Base-by-base conservation (phyloP, 2,888 invertebrate species). In the Lumbricus terrestris region DNA sequence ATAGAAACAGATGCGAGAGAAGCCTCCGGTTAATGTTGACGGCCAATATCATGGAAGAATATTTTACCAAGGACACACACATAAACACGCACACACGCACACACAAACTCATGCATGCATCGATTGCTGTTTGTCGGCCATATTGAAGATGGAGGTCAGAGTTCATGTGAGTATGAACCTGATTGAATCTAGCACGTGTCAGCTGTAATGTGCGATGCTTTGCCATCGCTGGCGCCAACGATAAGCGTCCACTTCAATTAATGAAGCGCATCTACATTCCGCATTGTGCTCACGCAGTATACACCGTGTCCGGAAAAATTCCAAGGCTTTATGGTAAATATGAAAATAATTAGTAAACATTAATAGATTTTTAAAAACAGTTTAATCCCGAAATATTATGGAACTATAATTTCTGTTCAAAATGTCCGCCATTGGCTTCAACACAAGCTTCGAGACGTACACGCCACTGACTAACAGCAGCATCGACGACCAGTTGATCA, bases 211-310 rank as follows among this genome's bases (percentile, higher is more conserved):
- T 69, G 69, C 4, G 69, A n/a, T 1, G 2, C 69, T n/a, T 69
- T 29, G 8, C n/a, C 69, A 29, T 69, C 69, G 29, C 69, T 69
- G 69, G 69, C 11, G 69, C 69, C 29, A 69, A 69, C 29, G 69
- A 69, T 69, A 69, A 69, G 69, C 69, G 69, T n/a, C 69, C n/a
- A 69, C 69, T n/a, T 69, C 69, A 69, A 69, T 69, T 69, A 69
- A n/a, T 69, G 69, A 69, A 69, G 69, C 29, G 29, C 69, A 29
- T n/a, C 69, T n/a, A 69, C 2, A 69, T 47, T 15, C 47, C 20
- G 20, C 23, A 1, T 20, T 47, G 23, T 2, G 47, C 47, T 3
- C 47, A 20, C 20, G 47, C 8, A 69, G 69, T 4, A 69, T n/a
- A 54, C 23, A 3, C 47, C 4, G 18, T 15, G n/a, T n/a, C n/a